phyloP scores from a whole-genome alignment of 2,888 invertebrate genomes.

The Aleiodes alternator region DNA sequence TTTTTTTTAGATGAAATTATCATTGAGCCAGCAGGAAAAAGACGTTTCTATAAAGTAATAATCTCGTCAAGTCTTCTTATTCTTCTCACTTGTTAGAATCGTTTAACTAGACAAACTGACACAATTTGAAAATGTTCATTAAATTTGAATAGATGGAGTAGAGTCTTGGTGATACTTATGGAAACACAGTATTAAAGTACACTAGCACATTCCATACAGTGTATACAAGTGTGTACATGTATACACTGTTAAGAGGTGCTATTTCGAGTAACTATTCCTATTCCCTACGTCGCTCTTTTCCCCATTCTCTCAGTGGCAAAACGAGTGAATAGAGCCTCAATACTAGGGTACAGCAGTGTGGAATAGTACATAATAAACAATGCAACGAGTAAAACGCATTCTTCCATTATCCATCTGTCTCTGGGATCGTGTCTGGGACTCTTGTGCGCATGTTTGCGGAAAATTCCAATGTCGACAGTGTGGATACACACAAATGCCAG shows the following conservation, averaged over 20 bases:
- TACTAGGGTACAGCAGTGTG: neutral
- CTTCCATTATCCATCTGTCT: slow-evolving; percentile 59
- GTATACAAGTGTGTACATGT: slow-evolving; percentile 7
- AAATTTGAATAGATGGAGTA: neutral
- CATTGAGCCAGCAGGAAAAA: no score
- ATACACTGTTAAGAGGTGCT: neutral
- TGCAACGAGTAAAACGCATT: slow-evolving; percentile 56
- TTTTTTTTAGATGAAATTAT: no score
- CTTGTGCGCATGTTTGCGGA: slow-evolving; percentile 35
- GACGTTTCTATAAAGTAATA: no score
- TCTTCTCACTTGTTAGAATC: no score
- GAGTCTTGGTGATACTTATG: neutral
- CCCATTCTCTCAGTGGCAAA: neutral
- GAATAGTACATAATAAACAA: slow-evolving; percentile 59
- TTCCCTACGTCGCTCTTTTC: slow-evolving; percentile 46
- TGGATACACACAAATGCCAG: slow-evolving; percentile 7
- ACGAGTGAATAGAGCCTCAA: neutral
- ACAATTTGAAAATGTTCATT: neutral
- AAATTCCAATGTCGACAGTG: slow-evolving; percentile 12
- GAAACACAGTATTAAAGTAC: slow-evolving; percentile 30
- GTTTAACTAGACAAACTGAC: neutral
- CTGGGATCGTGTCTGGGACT: slow-evolving; percentile 43
- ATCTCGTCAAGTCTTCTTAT: no score
- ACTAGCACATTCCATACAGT: slow-evolving; percentile 58
- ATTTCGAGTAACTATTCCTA: neutral